Evolutionary conservation across 2,888 invertebrate species (phyloP).

Genomic region (Tryphoninae sp.): DNA sequence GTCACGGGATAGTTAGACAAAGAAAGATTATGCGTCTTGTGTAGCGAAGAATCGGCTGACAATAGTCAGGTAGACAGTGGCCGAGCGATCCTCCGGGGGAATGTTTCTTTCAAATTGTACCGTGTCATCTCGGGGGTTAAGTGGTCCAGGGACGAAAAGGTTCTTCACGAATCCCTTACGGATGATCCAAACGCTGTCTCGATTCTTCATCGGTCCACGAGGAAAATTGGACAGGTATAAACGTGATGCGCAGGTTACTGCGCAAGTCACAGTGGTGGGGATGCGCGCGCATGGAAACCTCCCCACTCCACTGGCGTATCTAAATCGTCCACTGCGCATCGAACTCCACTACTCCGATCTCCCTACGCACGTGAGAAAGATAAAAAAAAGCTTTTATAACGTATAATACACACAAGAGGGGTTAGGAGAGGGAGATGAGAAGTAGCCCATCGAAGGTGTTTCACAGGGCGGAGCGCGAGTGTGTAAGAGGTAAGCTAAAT

Average conservation of each 20-base stretch:
- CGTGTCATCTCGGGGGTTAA: conserved; percentile 74
- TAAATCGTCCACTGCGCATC: conserved; percentile 17
- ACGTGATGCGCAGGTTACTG: not conserved
- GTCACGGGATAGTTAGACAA: conserved; percentile 57
- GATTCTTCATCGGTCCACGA: conserved; percentile 10
- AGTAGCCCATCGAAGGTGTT: conserved; percentile 57
- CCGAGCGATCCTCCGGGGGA: conserved; percentile 34
- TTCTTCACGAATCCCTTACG: conserved; percentile 33
- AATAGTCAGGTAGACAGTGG: conserved; percentile 67
- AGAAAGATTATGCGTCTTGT: conserved; percentile 54
- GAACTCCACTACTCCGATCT: conserved; percentile 40
- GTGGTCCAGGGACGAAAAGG: conserved; percentile 67
- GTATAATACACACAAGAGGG: conserved; percentile 1
- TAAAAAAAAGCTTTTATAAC: conserved; percentile 40
- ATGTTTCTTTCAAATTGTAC: conserved; percentile 68
- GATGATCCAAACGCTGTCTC: conserved; percentile 4
- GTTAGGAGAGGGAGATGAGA: conserved; percentile 31
- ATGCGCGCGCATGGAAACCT: conserved; percentile 34
- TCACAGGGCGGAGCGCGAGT: conserved; percentile 41
- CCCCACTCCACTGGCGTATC: not conserved
- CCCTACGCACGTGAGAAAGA: conserved; percentile 38
- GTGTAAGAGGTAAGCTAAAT: conserved; percentile 67
- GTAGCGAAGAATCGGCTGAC: conserved; percentile 64
- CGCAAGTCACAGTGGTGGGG: not conserved
- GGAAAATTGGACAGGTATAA: conserved; percentile 52